Conservation (phyloP, 2,113 vertebrate species). For the Alethe diademata region DNA sequence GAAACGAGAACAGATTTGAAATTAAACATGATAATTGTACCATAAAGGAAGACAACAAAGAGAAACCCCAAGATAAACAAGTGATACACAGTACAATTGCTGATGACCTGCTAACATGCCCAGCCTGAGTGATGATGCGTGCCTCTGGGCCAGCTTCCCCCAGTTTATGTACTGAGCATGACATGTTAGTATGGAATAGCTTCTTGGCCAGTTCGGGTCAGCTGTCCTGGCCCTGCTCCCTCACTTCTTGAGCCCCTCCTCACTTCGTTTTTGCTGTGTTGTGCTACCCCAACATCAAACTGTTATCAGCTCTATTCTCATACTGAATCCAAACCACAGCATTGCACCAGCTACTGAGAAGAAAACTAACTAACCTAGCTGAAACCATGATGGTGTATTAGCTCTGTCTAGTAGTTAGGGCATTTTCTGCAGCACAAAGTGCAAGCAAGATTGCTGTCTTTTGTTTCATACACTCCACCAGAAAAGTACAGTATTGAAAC, state of each 20-base stretch:
- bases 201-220: background rate
- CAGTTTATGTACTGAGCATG: background rate
- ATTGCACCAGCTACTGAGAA: background rate
- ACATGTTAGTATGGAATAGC: background rate
- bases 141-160: background rate
- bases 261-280: background rate
- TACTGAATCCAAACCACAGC: background rate
- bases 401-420: background rate
- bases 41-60: background rate
- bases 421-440: background rate
- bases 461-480: background rate
- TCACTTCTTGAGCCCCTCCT: background rate
- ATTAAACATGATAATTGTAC: background rate
- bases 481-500: background rate
- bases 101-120: background rate
- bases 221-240: background rate
- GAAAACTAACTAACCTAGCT: background rate
- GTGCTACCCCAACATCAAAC: background rate
- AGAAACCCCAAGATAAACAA: background rate
- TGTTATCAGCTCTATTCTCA: background rate
- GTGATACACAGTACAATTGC: background rate
- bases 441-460: background rate
- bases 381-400: background rate
- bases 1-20: background rate
- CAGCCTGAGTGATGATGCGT: background rate